Evolutionary conservation across 1,140 invertebrate species (phyloP).

Genomic region (Pteromalus puparum): DNA sequence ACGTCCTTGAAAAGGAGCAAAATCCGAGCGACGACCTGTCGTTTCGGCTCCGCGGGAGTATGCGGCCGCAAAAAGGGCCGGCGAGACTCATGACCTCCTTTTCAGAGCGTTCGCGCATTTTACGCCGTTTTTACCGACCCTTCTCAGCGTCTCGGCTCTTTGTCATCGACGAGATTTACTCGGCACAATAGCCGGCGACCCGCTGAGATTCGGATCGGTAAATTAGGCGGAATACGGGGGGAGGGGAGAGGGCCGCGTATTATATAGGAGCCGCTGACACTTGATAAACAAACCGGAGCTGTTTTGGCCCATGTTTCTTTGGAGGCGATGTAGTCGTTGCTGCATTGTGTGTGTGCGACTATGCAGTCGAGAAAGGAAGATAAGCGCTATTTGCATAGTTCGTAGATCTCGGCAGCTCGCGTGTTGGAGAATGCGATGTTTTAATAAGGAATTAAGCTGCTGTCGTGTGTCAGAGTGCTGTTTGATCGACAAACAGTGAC

Average conservation of each 20-base stretch:
- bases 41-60: neutral
- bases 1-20: neutral
- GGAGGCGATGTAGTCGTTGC: too few relatives aligned
- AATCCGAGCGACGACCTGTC: neutral
- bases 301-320: too few relatives aligned
- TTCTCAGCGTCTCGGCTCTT: neutral
- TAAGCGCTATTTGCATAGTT: too few relatives aligned
- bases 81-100: slow-evolving; percentile 11
- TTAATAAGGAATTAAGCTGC: too few relatives aligned
- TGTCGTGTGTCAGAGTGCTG: too few relatives aligned
- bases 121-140: slow-evolving; percentile 8
- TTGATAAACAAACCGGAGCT: neutral
- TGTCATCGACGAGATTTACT: slow-evolving; percentile 28
- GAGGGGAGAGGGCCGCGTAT: neutral
- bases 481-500: too few relatives aligned
- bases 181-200: neutral
- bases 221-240: neutral
- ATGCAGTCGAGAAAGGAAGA: too few relatives aligned
- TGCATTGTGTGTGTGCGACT: neutral
- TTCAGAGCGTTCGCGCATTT: slow-evolving; percentile 12
- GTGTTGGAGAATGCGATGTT: too few relatives aligned
- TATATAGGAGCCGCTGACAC: slow-evolving; percentile 2
- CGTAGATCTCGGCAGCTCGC: too few relatives aligned
- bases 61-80: neutral
- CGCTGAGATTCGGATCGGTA: slow-evolving; percentile 24